These are phyloP conservation scores for Chydorus sphaericus DNA, from an alignment of 2,888 invertebrate genomes.

Conservation along the genomic window DNA sequence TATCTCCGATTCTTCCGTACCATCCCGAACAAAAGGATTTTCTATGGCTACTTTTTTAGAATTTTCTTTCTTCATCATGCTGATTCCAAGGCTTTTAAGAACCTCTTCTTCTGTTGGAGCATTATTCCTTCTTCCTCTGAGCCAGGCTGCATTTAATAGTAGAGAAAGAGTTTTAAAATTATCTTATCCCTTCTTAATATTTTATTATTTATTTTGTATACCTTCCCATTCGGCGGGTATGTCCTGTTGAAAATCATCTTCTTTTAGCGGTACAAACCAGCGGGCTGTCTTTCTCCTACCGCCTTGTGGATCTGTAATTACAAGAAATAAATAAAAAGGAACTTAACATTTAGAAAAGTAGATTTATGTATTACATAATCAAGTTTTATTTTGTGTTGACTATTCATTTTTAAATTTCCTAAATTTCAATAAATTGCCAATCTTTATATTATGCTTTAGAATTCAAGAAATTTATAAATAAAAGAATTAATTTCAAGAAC, in stretches of 20 bases:
- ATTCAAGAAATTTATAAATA: too few species aligned
- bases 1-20: conserved; percentile 31
- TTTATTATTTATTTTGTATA: conserved; percentile 14
- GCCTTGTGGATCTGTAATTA: conserved; percentile 35
- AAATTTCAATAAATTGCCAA: too few species aligned
- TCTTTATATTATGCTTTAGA: too few species aligned
- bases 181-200: not conserved
- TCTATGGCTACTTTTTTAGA: conserved; percentile 46
- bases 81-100: conserved; percentile 48
- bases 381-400: not conserved
- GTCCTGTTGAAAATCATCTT: conserved; percentile 50
- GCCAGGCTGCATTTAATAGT: conserved; percentile 42
- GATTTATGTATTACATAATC: not conserved
- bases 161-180: too few species aligned
- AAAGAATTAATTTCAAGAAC: not conserved
- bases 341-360: not conserved
- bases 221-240: conserved; percentile 71
- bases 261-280: conserved; percentile 55
- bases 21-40: not conserved
- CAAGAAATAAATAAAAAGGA: not conserved
- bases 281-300: conserved; percentile 49
- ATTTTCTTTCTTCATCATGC: conserved; percentile 56
- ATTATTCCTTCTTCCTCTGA: conserved; percentile 45
- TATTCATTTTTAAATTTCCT: not conserved
- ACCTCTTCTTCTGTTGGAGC: conserved; percentile 63